A percentile compares a stretch with the other conserved stretches of the same genome.
phyloP scores from a whole-genome alignment of 2,113 vertebrate species.

The Vidua chalybeata region DNA sequence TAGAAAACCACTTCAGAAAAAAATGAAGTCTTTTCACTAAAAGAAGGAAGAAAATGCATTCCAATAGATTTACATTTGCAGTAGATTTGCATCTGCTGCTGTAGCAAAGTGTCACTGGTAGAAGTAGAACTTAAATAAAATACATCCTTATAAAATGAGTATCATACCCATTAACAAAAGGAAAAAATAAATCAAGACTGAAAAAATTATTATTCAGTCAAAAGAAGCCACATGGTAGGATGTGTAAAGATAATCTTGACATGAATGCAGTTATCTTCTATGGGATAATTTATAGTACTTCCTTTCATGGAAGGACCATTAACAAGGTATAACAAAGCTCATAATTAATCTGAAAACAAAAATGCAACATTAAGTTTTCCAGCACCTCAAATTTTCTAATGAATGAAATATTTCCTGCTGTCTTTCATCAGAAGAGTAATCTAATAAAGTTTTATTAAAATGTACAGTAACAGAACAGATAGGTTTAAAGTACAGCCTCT shows the following conservation, averaged over 20 bases:
- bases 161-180: conserved; percentile 1
- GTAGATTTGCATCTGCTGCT: background rate
- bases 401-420: conserved; percentile 56
- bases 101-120: background rate
- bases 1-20: conserved; percentile 31
- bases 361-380: conserved; percentile 21
- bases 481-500: conserved; percentile 59
- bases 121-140: conserved; percentile 43
- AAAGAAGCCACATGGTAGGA: background rate
- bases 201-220: conserved; percentile 9
- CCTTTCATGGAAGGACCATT: background rate
- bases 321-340: conserved; percentile 25
- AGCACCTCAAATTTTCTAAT: conserved; percentile 53
- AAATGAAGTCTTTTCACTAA: background rate
- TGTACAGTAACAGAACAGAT: conserved; percentile 48
- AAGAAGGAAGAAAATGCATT: conserved; percentile 25
- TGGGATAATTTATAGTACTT: conserved; percentile 29
- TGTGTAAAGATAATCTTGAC: conserved; percentile 17
- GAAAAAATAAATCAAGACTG: conserved; percentile 6
- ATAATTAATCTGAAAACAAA: conserved; percentile 62
- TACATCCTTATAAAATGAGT: background rate
- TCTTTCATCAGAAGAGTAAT: conserved; percentile 54
- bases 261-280: background rate
- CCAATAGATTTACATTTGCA: conserved; percentile 10
- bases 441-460: conserved; percentile 75